phyloP scores from a whole-genome alignment of 2,888 invertebrate genomes.

The Emmelina monodactyla region DNA sequence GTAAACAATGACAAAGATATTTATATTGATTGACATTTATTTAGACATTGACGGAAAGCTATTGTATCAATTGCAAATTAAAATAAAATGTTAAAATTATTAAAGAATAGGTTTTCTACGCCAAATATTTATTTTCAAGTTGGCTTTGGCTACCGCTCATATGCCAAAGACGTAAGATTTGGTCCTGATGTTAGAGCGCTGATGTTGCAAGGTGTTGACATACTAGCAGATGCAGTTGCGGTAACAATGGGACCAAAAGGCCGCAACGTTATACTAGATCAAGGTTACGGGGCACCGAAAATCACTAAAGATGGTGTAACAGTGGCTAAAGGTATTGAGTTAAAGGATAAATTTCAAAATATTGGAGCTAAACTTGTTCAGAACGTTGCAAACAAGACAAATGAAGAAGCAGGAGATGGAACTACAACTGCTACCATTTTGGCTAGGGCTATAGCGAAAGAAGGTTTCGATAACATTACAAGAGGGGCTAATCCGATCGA shows the following conservation, averaged over 20 bases:
- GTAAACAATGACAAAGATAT: too few relatives aligned
- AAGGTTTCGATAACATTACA: conserved; percentile 97
- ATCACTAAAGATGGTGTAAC: conserved; percentile 99
- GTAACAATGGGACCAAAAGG: conserved; percentile 99
- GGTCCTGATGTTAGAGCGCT: conserved; percentile 93
- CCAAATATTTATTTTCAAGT: too few relatives aligned
- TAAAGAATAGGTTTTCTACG: too few relatives aligned
- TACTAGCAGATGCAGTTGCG: conserved; percentile 97
- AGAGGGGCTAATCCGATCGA: conserved; percentile 97
- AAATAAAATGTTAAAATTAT: too few relatives aligned
- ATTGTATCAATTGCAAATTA: too few relatives aligned
- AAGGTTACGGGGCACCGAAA: conserved; percentile 98
- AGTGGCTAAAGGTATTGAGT: conserved; percentile 96
- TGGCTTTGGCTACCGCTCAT: conserved; percentile 40
- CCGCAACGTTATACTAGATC: conserved; percentile 97
- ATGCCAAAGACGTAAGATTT: conserved; percentile 96
- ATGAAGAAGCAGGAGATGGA: conserved; percentile 99
- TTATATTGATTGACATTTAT: too few relatives aligned
- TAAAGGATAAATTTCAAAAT: conserved; percentile 98
- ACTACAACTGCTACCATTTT: conserved; percentile 98
- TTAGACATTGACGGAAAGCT: too few relatives aligned
- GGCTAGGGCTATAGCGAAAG: conserved; percentile 96
- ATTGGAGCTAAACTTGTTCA: conserved; percentile 97
- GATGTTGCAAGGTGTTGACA: conserved; percentile 98
- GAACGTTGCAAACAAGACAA: conserved; percentile 99